These are phyloP conservation scores for Augochlora pura DNA, from an alignment of 1,140 invertebrate genomes.

Conservation along the genomic window DNA sequence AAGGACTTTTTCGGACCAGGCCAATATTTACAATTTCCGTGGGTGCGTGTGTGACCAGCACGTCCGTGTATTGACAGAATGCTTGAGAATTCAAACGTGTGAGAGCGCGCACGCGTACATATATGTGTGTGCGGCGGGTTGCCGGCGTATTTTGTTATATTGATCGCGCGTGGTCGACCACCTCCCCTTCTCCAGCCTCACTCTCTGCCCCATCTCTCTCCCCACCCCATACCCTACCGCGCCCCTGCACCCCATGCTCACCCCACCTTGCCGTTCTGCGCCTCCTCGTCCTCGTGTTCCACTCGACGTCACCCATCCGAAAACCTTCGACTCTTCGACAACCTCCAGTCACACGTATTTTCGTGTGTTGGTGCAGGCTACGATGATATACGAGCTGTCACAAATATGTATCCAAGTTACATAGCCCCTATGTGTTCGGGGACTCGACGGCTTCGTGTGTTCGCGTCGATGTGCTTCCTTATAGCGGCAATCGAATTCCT, in stretches of 20 bases:
- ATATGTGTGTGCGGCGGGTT: slow-evolving; percentile 70
- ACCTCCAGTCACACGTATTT: slow-evolving; percentile 55
- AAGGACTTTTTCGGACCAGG: neutral
- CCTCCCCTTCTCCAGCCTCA: slow-evolving; percentile 78
- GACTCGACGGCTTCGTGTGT: neutral
- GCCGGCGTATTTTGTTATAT: slow-evolving; percentile 80
- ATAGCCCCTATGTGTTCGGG: slow-evolving; percentile 14
- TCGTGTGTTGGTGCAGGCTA: slow-evolving; percentile 36
- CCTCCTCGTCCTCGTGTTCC: slow-evolving; percentile 70
- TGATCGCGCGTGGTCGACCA: slow-evolving; percentile 80
- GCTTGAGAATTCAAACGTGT: slow-evolving; percentile 25
- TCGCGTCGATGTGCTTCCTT: slow-evolving; percentile 9
- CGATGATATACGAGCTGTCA: slow-evolving; percentile 45
- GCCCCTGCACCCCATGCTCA: slow-evolving; percentile 72
- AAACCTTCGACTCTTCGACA: slow-evolving; percentile 63
- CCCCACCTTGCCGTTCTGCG: slow-evolving; percentile 55
- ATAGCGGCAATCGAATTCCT: slow-evolving; percentile 29
- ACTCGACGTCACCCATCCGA: slow-evolving; percentile 67
- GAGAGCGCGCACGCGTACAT: slow-evolving; percentile 53
- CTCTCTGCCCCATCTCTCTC: slow-evolving; percentile 72
- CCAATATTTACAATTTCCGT: slow-evolving; percentile 60
- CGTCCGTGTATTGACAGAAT: slow-evolving; percentile 50
- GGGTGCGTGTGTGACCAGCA: neutral
- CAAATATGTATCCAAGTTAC: slow-evolving; percentile 44
- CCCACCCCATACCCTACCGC: slow-evolving; percentile 73